Evolutionary conservation across 2,113 vertebrate species (phyloP).

Genomic region (Pteronura brasiliensis): DNA sequence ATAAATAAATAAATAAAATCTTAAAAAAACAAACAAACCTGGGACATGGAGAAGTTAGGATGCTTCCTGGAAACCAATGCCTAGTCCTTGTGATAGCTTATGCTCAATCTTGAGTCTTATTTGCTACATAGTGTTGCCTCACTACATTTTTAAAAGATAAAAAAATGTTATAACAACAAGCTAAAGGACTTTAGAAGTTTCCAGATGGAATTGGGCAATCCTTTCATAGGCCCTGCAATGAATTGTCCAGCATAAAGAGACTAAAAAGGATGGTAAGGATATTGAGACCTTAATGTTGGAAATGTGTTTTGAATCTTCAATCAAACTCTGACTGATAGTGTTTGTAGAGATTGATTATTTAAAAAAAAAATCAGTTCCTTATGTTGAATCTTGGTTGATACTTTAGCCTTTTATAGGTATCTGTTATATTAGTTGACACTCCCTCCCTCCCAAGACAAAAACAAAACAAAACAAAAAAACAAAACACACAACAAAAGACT

Average conservation of each 20-base stretch:
- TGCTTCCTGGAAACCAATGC: not conserved
- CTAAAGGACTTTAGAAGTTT: not conserved
- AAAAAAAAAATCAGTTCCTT: not conserved
- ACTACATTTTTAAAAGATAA: constrained; percentile 1
- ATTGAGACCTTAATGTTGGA: not conserved
- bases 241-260: not conserved
- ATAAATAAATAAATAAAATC: too few relatives aligned
- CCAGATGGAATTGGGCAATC: not conserved
- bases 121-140: not conserved
- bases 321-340: not conserved
- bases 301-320: not conserved
- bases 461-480: not conserved
- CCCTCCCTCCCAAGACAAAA: not conserved
- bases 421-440: not conserved
- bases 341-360: not conserved
- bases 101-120: not conserved
- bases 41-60: not conserved
- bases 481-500: not conserved
- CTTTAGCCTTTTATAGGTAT: not conserved
- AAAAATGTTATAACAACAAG: not conserved
- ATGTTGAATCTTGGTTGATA: not conserved
- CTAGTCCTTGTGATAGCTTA: not conserved
- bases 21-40: not conserved
- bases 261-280: not conserved
- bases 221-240: not conserved